Evolutionary conservation across 1,140 invertebrate species (phyloP), one percentile per base, ranked within the genome.

Genomic region (Globodera ellingtonae): DNA sequence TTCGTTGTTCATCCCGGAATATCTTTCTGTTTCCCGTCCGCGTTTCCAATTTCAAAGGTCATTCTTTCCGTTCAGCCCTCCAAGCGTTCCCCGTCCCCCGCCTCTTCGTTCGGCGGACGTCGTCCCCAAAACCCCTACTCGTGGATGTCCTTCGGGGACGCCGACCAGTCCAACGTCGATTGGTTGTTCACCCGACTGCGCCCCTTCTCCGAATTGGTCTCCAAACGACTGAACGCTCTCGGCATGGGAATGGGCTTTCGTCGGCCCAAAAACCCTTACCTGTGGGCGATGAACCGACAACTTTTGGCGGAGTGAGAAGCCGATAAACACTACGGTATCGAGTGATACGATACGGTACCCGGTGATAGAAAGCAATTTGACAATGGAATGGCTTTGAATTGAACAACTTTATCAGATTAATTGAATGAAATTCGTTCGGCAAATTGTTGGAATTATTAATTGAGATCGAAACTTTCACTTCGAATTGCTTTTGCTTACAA

Each of bases 41-140:
- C 13, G 8, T 52, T 52, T 52, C 50, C 13, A 8, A 10, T 13
- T 13, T 52, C 52, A 35, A 35, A 65, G 59, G 21, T 10, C 35
- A 10, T 21, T 10, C 66, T 44, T 4, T 69, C 10, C 3, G 66
- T 15, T 44, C 0, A 69, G n/a, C 21, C 66, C 21, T 21, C n/a
- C 5, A 70, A 70, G 35, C 67, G 67, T 47, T 35, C 24, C 5
- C 66, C 66, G 66, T 67, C 50, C 50, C 50, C 7, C 50, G 50
- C 50, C 50, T 2, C 4, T 13, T 62, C 18, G 5, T 18, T 69
- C 75, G 69, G 59, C 75, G 24, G 21, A n/a, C 75, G 75, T 15
- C 75, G 44, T 24, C 75, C 75, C 10, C 75, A 77, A 67, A 80
- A 80, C 44, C 79, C 79, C 13, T 80, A 80, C 59, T 80, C 79